Conservation (phyloP, 2,888 invertebrate genomes). For the Agrochola lychnidis region DNA sequence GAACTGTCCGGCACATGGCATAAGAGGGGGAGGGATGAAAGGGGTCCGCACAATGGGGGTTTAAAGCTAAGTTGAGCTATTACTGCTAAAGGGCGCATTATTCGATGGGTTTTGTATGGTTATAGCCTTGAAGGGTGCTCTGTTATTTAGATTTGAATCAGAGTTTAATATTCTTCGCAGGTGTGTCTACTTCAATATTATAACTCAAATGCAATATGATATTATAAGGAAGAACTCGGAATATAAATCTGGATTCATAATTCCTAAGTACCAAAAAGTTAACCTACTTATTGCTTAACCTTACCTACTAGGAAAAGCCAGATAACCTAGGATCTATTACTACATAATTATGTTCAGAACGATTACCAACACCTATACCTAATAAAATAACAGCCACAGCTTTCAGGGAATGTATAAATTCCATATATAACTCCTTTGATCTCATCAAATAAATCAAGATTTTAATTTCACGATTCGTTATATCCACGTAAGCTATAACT, state of each 20-base stretch:
- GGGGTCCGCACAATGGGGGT: constrained; percentile 74
- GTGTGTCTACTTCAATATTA: constrained; percentile 6
- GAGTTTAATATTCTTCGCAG: constrained; percentile 7
- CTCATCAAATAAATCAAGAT: constrained; percentile 38
- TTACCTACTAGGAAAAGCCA: background rate
- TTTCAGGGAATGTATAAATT: background rate
- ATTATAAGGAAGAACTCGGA: background rate
- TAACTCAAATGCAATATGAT: background rate
- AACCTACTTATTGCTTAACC: background rate
- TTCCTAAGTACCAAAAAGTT: background rate
- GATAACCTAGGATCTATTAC: background rate
- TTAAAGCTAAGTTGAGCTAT: constrained; percentile 70
- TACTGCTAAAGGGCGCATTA: constrained; percentile 71
- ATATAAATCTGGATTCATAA: background rate
- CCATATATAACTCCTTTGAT: constrained; percentile 6
- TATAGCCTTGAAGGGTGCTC: background rate
- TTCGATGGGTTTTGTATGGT: constrained; percentile 69
- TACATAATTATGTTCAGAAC: background rate
- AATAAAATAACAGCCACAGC: background rate
- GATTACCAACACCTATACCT: background rate
- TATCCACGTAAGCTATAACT: constrained; percentile 55
- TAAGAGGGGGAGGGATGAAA: constrained; percentile 67
- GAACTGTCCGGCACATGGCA: constrained; percentile 76
- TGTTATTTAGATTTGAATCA: constrained; percentile 1
- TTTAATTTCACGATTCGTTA: constrained; percentile 57